These are phyloP conservation scores for Salarias fasciatus DNA, from an alignment of 2,797 vertebrate species.

Conservation along the genomic window DNA sequence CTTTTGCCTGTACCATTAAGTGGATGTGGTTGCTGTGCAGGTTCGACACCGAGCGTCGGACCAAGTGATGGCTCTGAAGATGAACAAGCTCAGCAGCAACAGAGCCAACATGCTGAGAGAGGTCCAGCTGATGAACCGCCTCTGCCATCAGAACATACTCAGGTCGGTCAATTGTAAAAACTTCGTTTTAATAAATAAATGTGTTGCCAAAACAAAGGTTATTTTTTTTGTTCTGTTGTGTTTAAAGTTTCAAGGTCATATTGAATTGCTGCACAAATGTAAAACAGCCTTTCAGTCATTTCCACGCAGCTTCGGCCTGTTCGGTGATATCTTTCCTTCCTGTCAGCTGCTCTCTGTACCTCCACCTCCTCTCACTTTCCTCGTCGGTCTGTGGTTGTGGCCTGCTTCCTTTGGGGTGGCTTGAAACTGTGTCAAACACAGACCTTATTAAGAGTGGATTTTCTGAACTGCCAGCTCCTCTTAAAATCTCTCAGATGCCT, in stretches of 20 bases:
- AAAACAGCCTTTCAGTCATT: neutral
- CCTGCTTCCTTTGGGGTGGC: constrained; percentile 53
- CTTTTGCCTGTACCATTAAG: neutral
- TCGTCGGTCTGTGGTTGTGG: constrained; percentile 47
- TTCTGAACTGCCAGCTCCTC: constrained; percentile 55
- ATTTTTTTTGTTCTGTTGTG: too few species aligned
- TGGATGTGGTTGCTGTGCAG: constrained; percentile 70
- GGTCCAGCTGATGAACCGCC: constrained; percentile 97
- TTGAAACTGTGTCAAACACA: constrained; percentile 61
- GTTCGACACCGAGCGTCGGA: constrained; percentile 93
- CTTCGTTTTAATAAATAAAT: too few species aligned
- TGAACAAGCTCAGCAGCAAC: constrained; percentile 98
- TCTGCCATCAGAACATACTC: constrained; percentile 88
- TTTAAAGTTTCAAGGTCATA: too few species aligned
- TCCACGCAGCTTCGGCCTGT: neutral
- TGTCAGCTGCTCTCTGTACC: neutral
- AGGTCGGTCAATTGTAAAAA: constrained; percentile 57
- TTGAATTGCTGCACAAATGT: neutral
- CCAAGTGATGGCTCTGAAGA: constrained; percentile 98
- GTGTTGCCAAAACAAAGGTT: too few species aligned
- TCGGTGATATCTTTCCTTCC: neutral
- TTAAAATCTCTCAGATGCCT: constrained; percentile 49
- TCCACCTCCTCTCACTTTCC: constrained; percentile 6
- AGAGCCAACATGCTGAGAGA: constrained; percentile 97
- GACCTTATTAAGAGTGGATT: constrained; percentile 73